phyloP scores from a whole-genome alignment of 2,888 invertebrate species.

The Drosophila tripunctata region DNA sequence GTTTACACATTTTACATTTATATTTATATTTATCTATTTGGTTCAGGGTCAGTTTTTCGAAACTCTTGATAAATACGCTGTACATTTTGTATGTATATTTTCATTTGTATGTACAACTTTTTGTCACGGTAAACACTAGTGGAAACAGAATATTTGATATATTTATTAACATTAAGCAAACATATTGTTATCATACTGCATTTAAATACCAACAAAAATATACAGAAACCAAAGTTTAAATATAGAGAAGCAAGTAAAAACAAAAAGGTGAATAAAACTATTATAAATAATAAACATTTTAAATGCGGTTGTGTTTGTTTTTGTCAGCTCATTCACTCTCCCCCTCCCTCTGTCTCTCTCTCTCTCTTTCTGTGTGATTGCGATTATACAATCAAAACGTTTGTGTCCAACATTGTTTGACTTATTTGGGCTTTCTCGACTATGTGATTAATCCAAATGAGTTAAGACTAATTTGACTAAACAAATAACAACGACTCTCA shows the following conservation, averaged over 20 bases:
- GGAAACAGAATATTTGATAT: slow-evolving; percentile 58
- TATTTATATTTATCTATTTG: slow-evolving; percentile 12
- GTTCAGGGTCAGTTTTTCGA: slow-evolving; percentile 15
- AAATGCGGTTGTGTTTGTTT: slow-evolving; percentile 38
- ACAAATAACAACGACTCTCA: slow-evolving; percentile 45
- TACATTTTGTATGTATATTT: slow-evolving; percentile 24
- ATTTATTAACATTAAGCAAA: slow-evolving; percentile 77
- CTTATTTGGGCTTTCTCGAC: slow-evolving; percentile 17
- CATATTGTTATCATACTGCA: slow-evolving; percentile 78
- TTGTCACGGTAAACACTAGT: slow-evolving; percentile 40
- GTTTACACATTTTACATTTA: slow-evolving; percentile 9
- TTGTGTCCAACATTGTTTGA: slow-evolving; percentile 12
- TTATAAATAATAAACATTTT: slow-evolving; percentile 73
- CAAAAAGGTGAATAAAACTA: slow-evolving; percentile 68
- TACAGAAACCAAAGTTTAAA: slow-evolving; percentile 43
- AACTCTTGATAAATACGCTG: slow-evolving; percentile 1
- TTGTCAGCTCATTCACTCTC: neutral
- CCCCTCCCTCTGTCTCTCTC: neutral
- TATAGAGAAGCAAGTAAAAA: slow-evolving; percentile 44
- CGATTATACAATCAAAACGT: slow-evolving; percentile 1
- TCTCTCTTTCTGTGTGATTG: neutral
- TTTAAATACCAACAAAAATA: slow-evolving; percentile 55
- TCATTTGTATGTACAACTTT: slow-evolving; percentile 48
- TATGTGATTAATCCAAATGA: slow-evolving; percentile 52
- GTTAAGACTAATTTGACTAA: slow-evolving; percentile 57